Evolutionary conservation across 2,113 vertebrate species (phyloP), one percentile per base, ranked within the genome.

Genomic region (Carassius gibelio): DNA sequence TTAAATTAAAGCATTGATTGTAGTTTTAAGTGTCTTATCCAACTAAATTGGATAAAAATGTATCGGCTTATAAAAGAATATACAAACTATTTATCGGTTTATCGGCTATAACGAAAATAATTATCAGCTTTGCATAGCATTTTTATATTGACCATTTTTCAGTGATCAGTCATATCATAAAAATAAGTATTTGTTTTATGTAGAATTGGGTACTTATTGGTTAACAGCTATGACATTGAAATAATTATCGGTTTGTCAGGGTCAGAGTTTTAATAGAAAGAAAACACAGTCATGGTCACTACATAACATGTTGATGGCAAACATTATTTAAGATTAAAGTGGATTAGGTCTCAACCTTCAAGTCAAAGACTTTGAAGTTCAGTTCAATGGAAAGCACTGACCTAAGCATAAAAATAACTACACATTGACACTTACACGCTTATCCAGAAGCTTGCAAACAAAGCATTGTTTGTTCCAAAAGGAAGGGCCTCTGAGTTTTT

Each of bases 401-500:
- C 15, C 14, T 48, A 52, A 50, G 19, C 26, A 5, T 23, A 36
- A 36, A 26, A 79, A 26, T 59, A 5, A 72, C 74, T 42, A 5
- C 2, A 52, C 26, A 42, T 55, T 8, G 7, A 82, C 26, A 42
- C 42, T 75, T 26, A 74, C 13, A 23, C 38, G 9, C 36, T 83
- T 59, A 36, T 69, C 34, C 80, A 78, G 48, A 68, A 71, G n/a
- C 42, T 77, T 21, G 3, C 6, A 38, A 85, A 76, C 36, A 82
- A 87, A 38, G 81, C 10, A 19, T 48, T 19, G 36, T 68, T 79
- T 83, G 80, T 83, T 21, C 19, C 48, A n/a, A 83, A 82, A n/a
- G 68, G 74, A 78, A 75, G 30, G 4, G 48, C 38, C 45, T 69
- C 26, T 81, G 26, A 76, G 23, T n/a, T 21, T 83, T 84, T 84